Evolutionary conservation across 2,113 vertebrate genomes (phyloP).

Genomic region (Rhabdornis inornatus): DNA sequence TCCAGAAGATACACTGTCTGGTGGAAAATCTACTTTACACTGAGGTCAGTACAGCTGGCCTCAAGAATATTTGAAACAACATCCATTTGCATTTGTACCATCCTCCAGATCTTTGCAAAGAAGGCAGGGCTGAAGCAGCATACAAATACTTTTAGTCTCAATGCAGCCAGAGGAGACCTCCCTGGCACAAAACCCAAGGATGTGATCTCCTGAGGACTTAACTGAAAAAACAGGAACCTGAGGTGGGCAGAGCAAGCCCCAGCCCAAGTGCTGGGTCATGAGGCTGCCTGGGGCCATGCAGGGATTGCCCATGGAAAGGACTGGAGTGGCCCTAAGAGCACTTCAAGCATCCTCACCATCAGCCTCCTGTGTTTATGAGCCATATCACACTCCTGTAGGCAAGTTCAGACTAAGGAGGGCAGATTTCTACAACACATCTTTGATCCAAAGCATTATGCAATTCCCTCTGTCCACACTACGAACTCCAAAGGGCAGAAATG

Average conservation of each 20-base stretch:
- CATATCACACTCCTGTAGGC: fast-evolving
- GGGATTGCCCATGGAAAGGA: not conserved
- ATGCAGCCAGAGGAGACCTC: not conserved
- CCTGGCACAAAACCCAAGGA: fast-evolving
- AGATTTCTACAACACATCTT: not conserved
- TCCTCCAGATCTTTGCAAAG: not conserved
- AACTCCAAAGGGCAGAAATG: not conserved
- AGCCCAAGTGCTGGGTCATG: fast-evolving
- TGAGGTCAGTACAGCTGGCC: not conserved
- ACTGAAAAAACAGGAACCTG: not conserved
- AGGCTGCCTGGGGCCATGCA: not conserved
- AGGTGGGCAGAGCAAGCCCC: not conserved
- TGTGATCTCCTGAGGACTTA: not conserved
- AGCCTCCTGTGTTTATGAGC: not conserved
- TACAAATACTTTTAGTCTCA: not conserved
- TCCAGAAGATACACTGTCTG: not conserved
- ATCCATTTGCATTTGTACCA: not conserved
- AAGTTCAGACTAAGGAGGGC: not conserved
- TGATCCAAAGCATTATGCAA: not conserved
- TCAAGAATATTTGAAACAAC: not conserved
- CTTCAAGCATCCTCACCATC: fast-evolving
- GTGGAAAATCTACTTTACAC: not conserved
- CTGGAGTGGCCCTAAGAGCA: not conserved
- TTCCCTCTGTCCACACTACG: not conserved
- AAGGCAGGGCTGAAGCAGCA: not conserved